Evolutionary conservation across 2,113 vertebrate species (phyloP).

Genomic region (Pao palembangensis): DNA sequence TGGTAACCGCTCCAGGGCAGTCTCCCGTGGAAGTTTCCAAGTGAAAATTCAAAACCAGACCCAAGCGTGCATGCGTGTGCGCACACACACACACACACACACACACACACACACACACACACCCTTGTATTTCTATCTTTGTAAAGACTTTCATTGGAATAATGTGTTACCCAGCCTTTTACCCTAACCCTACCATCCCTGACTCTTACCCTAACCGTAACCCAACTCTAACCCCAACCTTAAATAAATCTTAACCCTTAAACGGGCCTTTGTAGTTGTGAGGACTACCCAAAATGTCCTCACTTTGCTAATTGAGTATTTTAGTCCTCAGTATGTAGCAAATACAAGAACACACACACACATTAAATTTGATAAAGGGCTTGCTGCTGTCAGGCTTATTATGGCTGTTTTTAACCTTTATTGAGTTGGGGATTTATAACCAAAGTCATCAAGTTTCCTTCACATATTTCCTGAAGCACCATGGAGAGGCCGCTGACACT

Average conservation of each 20-base stretch:
- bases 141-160: too few species aligned
- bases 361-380: slow-evolving; percentile 36
- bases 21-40: slow-evolving; percentile 60
- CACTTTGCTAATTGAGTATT: too few species aligned
- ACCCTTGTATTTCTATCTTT: background rate
- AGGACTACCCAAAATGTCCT: background rate
- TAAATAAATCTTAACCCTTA: too few species aligned
- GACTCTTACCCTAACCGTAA: too few species aligned
- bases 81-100: slow-evolving; percentile 8
- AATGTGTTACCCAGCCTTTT: too few species aligned
- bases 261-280: too few species aligned
- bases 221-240: too few species aligned
- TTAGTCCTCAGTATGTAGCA: too few species aligned
- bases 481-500: slow-evolving; percentile 10
- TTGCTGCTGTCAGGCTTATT: slow-evolving; percentile 55
- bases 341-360: too few species aligned
- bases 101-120: slow-evolving; percentile 7
- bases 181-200: too few species aligned
- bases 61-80: slow-evolving; percentile 15
- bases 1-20: slow-evolving; percentile 65
- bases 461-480: slow-evolving; percentile 19
- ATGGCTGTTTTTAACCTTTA: slow-evolving; percentile 55
- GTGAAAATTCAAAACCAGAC: slow-evolving; percentile 31
- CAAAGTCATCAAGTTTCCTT: slow-evolving; percentile 31
- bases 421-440: slow-evolving; percentile 37